phyloP scores from a whole-genome alignment of 2,113 vertebrate genomes.

The Zosterops borbonicus region DNA sequence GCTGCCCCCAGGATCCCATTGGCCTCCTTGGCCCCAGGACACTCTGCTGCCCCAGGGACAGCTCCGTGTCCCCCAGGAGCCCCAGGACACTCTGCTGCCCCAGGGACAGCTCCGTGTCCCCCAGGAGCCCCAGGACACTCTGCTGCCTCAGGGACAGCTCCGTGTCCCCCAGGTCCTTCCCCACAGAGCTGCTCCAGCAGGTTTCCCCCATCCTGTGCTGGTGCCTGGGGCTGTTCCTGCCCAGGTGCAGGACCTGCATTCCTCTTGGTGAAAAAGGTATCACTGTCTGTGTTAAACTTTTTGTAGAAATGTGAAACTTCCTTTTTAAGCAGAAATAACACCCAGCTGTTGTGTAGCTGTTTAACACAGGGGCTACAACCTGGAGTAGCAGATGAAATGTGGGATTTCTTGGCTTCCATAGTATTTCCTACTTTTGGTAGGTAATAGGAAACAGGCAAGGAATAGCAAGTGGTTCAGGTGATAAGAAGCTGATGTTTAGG shows the following conservation, averaged over 20 bases:
- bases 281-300: neutral
- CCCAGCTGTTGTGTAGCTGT: neutral
- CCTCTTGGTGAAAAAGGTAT: neutral
- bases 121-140: neutral
- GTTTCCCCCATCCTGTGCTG: fast-evolving
- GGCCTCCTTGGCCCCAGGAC: neutral
- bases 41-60: neutral
- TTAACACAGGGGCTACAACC: neutral
- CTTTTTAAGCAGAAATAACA: neutral
- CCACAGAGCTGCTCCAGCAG: neutral
- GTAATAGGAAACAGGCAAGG: neutral
- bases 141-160: neutral
- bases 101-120: neutral
- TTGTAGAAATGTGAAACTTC: neutral
- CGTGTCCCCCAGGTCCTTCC: neutral
- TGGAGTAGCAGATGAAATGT: neutral
- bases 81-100: neutral
- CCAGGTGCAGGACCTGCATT: neutral
- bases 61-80: neutral
- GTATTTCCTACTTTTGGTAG: neutral
- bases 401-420: neutral
- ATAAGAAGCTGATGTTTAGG: neutral
- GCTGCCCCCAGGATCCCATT: no score
- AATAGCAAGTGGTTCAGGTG: neutral
- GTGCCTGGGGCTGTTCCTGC: neutral